A percentile compares a stretch with the other conserved stretches of the same genome.
phyloP scores from a whole-genome alignment of 53 echinoderm and acorn worm species.

The Luidia sarsii region DNA sequence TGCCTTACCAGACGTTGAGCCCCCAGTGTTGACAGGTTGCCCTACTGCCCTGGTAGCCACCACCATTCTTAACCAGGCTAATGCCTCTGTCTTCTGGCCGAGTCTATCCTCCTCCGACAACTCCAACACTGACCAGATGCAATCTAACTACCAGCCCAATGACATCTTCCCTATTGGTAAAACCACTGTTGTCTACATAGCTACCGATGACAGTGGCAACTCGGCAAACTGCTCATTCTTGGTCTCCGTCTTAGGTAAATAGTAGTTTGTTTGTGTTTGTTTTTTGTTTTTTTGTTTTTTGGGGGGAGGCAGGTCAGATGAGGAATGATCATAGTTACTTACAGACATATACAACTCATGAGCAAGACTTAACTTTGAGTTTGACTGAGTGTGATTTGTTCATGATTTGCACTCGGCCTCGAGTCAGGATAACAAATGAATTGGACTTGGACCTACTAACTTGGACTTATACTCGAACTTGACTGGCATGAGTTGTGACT shows the following conservation, averaged over 20 bases:
- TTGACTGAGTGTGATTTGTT: too few species aligned
- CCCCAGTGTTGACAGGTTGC: constrained; percentile 29
- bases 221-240: constrained; percentile 44
- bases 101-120: constrained; percentile 15
- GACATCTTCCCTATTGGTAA: constrained; percentile 42
- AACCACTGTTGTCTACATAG: constrained; percentile 18
- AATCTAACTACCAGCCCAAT: constrained; percentile 40
- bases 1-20: constrained; percentile 36
- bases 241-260: constrained; percentile 36
- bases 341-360: too few species aligned
- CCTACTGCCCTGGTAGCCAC: constrained; percentile 25
- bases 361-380: too few species aligned
- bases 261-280: not conserved
- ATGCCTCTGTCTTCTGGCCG: not conserved
- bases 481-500: too few species aligned
- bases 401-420: too few species aligned
- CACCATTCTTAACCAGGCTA: constrained; percentile 5
- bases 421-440: too few species aligned
- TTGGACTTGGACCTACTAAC: too few species aligned
- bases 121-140: constrained; percentile 4
- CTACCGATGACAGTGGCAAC: constrained; percentile 36
- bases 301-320: too few species aligned
- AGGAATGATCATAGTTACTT: too few species aligned
- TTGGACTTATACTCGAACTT: too few species aligned
- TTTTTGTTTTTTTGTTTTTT: too few species aligned